phyloP scores from a whole-genome alignment of 2,113 vertebrate genomes.

The Chionis minor region DNA sequence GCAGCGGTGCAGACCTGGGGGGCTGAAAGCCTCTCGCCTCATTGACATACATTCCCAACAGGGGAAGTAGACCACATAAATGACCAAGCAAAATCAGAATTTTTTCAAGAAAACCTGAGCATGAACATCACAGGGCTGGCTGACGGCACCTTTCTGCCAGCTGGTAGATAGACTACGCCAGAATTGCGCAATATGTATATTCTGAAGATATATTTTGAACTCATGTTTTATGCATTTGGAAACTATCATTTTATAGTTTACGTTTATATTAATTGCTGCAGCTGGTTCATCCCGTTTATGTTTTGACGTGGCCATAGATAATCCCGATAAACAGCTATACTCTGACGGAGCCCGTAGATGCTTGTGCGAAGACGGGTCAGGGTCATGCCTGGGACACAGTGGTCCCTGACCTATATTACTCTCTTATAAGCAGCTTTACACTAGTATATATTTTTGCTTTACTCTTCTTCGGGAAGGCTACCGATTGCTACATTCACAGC shows the following conservation, averaged over 20 bases:
- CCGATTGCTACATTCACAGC: not conserved
- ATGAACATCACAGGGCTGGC: not conserved
- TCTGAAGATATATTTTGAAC: not conserved
- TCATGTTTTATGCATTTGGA: not conserved
- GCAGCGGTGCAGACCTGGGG: not conserved
- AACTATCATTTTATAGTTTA: not conserved
- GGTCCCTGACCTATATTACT: slow-evolving; percentile 18
- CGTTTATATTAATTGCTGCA: slow-evolving; percentile 19
- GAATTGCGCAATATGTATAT: not conserved
- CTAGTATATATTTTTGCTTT: not conserved
- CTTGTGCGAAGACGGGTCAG: not conserved
- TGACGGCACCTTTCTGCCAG: slow-evolving; percentile 33
- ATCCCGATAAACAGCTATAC: slow-evolving; percentile 23
- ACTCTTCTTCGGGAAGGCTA: not conserved
- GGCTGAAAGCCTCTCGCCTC: not conserved
- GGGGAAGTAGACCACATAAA: not conserved
- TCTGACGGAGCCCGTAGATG: not conserved
- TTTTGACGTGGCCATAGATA: not conserved
- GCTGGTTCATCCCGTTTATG: slow-evolving; percentile 34
- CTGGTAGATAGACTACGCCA: not conserved
- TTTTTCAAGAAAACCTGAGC: not conserved
- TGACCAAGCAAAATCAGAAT: not conserved
- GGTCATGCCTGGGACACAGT: not conserved
- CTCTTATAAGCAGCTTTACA: not conserved
- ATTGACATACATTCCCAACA: fast-evolving